phyloP scores from a whole-genome alignment of 2,888 invertebrate genomes.

The Archips xylosteana region DNA sequence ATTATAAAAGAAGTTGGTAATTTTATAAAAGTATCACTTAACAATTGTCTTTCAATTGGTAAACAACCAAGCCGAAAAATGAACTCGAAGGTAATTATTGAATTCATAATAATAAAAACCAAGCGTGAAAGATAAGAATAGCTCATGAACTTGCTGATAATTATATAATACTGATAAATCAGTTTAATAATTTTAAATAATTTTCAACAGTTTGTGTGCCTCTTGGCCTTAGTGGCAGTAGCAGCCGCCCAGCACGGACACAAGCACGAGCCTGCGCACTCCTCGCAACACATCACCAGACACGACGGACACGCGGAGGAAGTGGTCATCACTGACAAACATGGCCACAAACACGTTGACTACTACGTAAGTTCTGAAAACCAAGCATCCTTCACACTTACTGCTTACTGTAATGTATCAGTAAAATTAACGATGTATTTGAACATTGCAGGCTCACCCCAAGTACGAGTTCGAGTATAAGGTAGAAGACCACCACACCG shows the following conservation, averaged over 20 bases:
- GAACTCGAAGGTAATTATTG: too few species aligned
- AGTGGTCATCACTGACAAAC: constrained; percentile 21
- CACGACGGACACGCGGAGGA: constrained; percentile 47
- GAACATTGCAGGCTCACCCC: constrained; percentile 59
- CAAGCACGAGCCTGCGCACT: constrained; percentile 45
- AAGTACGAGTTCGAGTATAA: constrained; percentile 79
- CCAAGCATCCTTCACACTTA: not conserved
- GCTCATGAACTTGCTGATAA: too few species aligned
- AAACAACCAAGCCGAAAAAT: too few species aligned
- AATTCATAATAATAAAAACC: too few species aligned
- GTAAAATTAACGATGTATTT: not conserved
- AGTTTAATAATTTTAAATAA: too few species aligned
- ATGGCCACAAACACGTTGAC: constrained; percentile 43
- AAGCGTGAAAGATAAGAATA: too few species aligned
- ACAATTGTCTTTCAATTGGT: too few species aligned
- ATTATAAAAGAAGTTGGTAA: too few species aligned
- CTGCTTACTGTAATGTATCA: not conserved
- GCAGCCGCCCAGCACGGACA: constrained; percentile 29
- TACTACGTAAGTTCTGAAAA: constrained; percentile 49
- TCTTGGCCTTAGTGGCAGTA: not conserved
- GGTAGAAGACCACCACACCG: constrained; percentile 79
- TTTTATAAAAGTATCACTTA: too few species aligned
- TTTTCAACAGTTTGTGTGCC: not conserved
- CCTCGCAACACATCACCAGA: constrained; percentile 45
- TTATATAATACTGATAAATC: too few species aligned